Evolutionary conservation across 23 tunicate genomes (phyloP).

Genomic region (Halocynthia aurantium): DNA sequence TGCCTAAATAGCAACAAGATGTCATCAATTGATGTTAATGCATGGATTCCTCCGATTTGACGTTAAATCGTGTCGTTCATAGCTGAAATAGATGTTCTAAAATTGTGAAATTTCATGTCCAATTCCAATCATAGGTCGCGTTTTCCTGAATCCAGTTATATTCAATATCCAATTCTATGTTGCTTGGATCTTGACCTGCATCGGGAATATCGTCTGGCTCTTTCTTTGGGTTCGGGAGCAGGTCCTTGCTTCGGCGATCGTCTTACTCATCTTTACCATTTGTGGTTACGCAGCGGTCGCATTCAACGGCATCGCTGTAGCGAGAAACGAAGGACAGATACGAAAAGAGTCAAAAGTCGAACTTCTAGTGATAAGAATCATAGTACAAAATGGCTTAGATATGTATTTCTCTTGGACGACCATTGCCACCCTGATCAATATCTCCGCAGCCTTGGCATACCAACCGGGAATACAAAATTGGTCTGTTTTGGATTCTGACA

Average conservation of each 20-base stretch:
- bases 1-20: too few relatives aligned
- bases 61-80: too few relatives aligned
- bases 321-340: neutral
- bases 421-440: slow-evolving; percentile 8
- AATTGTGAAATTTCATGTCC: too few relatives aligned
- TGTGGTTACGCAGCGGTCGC: slow-evolving; percentile 28
- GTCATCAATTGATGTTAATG: too few relatives aligned
- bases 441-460: slow-evolving; percentile 6
- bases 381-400: slow-evolving; percentile 29
- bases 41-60: too few relatives aligned
- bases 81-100: too few relatives aligned
- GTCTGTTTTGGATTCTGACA: neutral
- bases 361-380: neutral
- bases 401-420: slow-evolving; percentile 22
- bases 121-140: slow-evolving; percentile 6
- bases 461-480: slow-evolving; percentile 3
- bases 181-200: slow-evolving; percentile 10
- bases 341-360: neutral
- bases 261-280: slow-evolving; percentile 4
- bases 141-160: slow-evolving; percentile 19
- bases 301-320: slow-evolving; percentile 8
- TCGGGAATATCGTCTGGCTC: slow-evolving; percentile 5
- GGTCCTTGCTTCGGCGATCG: slow-evolving; percentile 1
- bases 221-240: slow-evolving; percentile 19
- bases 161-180: slow-evolving; percentile 10